Evolutionary conservation across 1,140 invertebrate species (phyloP), one percentile per base, ranked within the genome.

Genomic region (Neodiprion fabricii): DNA sequence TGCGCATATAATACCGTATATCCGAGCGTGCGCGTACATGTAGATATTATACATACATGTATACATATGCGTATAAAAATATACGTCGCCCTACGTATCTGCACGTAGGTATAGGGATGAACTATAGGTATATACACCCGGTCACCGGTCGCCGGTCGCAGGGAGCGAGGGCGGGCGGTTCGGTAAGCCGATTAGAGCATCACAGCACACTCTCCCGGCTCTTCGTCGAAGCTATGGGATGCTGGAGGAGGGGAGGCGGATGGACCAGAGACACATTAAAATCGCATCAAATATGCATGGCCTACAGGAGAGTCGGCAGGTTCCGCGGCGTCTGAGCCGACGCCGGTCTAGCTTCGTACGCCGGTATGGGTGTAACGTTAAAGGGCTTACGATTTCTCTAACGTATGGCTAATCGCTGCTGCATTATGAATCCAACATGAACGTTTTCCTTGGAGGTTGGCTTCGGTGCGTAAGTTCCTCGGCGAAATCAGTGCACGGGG

Each of bases 181-280:
- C 78, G 65, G 81, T 88, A 88, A 88, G 86, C 86, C 85, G 85
- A 88, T 88, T 88, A 88, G 80, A 82, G 85, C 81, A 83, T 85
- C 82, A 85, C 81, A 76, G 83, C 80, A 82, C 81, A 84, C 79
- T 80, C 74, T 76, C 68, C 71, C 67, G 23, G 23, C n/a, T 61
- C 5, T 40, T 40, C 28, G 28, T 14, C 53, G 53, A 50, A 53
- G 23, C 28, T 50, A 9, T 17, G 48, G 49, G 11, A 72, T 75
- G 80, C 79, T 79, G 78, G 71, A 78, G 81, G 78, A 72, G 78
- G 70, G 70, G 72, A 70, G 70, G 74, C 76, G 81, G 76, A 82
- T 81, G 80, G 72, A 77, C 75, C 78, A 82, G 84, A 86, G 85
- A 87, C 86, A 87, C 87, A 88, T 87, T 88, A 88, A 88, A 88